Base-by-base conservation (phyloP, 2,888 invertebrate genomes). In the Criorhina ranunculi region DNA sequence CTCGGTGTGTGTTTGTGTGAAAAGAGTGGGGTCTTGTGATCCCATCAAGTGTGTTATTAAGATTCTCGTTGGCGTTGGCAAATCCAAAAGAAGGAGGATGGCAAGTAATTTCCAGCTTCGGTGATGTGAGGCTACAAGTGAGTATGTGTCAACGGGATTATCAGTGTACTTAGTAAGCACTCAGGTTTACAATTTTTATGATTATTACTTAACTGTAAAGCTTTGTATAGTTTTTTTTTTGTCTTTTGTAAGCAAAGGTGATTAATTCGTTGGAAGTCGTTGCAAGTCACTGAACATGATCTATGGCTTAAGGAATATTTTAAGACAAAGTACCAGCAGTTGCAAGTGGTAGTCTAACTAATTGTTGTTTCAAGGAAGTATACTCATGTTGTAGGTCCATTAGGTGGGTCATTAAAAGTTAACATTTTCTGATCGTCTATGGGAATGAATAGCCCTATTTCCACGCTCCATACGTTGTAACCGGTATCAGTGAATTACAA, bases 141-240 rank as follows among this genome's bases (percentile, higher is more conserved):
- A 73, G 59, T 55, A 60, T 82, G 72, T 82, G 82, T 82, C 77
- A 77, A 82, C 72, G 77, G 66, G 53, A 67, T 77, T 77, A 72
- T 37, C 55, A 40, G 33, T 67, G 42, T 53, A 40, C 57, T 76
- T 76, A 59, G 37, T 24, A n/a, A 24, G 70, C 35, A 64, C 31
- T 46, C 15, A 19, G 8, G 35, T 17, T 19, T n/a, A n/a, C 12
- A 12, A 0, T 46, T 53, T n/a, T 55, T 12, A 40, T 55, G 31
- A 40, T 53, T 44, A 31, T 57, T 76, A 46, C 49, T 42, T 19
- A 49, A 40, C 24, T 29, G 19, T 53, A 8, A 44, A 51, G 33
- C 8, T 29, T 42, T 33, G 42, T 33, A 24, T 19, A 60, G 62
- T 31, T 64, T 64, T 64, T 35, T 42, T 73, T 24, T 40, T n/a